A percentile compares a stretch with the other conserved stretches of the same genome.
phyloP scores from a whole-genome alignment of 53 echinoderm and acorn worm species.

The Arbacia lixula region DNA sequence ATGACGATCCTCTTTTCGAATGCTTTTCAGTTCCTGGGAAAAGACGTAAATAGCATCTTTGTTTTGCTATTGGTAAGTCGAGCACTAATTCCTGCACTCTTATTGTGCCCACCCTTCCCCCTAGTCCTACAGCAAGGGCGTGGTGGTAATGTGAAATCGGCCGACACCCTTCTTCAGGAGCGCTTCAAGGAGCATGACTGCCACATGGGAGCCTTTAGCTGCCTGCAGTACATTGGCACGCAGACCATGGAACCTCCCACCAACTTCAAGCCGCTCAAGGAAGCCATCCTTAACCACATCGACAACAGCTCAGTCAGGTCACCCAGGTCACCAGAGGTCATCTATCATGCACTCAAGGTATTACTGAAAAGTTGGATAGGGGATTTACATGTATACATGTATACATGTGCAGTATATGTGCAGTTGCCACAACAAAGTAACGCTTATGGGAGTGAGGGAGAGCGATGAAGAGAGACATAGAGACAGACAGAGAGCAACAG shows the following conservation, averaged over 20 bases:
- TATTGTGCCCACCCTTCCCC: background rate
- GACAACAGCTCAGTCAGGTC: constrained; percentile 82
- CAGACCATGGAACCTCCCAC: constrained; percentile 78
- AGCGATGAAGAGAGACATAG: too few species aligned
- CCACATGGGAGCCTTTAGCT: constrained; percentile 83
- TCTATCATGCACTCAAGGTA: constrained; percentile 89
- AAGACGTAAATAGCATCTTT: too few species aligned
- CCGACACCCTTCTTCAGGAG: constrained; percentile 83
- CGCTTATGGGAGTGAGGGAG: too few species aligned
- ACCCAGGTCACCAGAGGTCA: constrained; percentile 75
- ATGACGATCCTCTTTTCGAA: too few species aligned
- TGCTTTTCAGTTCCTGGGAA: too few species aligned
- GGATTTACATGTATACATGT: too few species aligned
- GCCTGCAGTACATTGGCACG: constrained; percentile 88
- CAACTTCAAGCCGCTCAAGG: constrained; percentile 77
- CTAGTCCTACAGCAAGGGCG: constrained; percentile 1
- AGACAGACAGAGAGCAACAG: too few species aligned
- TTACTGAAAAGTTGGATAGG: constrained; percentile 2
- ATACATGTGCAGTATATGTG: too few species aligned
- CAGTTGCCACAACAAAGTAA: too few species aligned
- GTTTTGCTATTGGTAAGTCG: too few species aligned
- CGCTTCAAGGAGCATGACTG: constrained; percentile 85
- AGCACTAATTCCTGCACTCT: too few species aligned
- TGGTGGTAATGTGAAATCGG: constrained; percentile 43
- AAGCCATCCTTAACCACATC: constrained; percentile 70